Base-by-base conservation (phyloP, 2,797 vertebrate species). In the Coregonus ussuriensis region DNA sequence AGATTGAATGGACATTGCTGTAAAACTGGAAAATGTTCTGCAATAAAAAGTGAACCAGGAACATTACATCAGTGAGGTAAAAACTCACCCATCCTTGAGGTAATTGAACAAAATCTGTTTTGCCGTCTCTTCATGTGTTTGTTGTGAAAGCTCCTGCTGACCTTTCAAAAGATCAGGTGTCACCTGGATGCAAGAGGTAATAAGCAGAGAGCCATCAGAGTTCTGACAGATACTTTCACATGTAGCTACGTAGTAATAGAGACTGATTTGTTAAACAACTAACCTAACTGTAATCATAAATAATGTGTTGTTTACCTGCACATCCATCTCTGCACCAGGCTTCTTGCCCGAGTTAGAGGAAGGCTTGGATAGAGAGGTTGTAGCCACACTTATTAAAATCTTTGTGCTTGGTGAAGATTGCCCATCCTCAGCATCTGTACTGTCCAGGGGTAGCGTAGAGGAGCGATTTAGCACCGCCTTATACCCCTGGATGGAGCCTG, bases 21-120 rank as follows among this genome's bases (percentile, higher is more conserved):
- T 70, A 70, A 66, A 74, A 72, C 6, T 15, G 47, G 35, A 13
- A 7, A 56, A 15, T 72, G 29, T 71, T 73, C 33, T 62, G 52
- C n/a, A 4, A n/a, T 47, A 59, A 62, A 81, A 77, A 11, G 68
- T 1, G 0, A 70, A 15, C 18, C 54, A 71, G 51, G 35, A 67
- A 21, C 54, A 68, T 25, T 33, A 71, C 3, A 18, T 71, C 6
- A 71, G 63, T 25, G 68, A 21, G 66, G 6, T 47, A 33, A 66
- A 25, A 71, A 91, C 94, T 92, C 75, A 99, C 98, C 98, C 98
- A 85, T 98, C 97, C 89, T 97, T 98, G 33, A 99, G 96, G 89
- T 99, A 99, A 94, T 92, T 98, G 86, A 97, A 99, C 85, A 99
- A 93, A 86, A 99, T 99, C 85, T 97, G 98, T 89, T 99, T 99